Evolutionary conservation across 2,113 vertebrate species (phyloP).

Genomic region (Parotia lawesii): DNA sequence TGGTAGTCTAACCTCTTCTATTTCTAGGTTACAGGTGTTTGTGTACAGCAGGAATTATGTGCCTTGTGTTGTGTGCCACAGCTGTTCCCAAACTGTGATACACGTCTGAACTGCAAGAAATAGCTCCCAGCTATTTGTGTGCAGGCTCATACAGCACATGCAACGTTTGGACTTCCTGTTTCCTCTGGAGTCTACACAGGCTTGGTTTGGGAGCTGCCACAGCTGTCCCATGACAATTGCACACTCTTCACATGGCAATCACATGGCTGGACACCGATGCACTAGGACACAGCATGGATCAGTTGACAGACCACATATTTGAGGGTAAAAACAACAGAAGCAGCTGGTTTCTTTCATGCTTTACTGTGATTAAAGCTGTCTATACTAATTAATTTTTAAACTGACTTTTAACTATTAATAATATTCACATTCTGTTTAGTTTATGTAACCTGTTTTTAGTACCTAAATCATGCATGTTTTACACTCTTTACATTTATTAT

Average conservation of each 20-base stretch:
- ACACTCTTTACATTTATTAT: background rate
- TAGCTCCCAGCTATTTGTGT: background rate
- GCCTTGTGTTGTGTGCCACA: background rate
- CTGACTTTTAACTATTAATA: background rate
- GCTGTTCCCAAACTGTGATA: background rate
- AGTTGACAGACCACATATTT: background rate
- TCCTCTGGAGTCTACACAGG: background rate
- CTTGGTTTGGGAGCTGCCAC: background rate
- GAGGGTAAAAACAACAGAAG: background rate
- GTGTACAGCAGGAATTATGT: background rate
- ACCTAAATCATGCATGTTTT: background rate
- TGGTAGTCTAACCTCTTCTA: background rate
- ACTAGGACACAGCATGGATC: background rate
- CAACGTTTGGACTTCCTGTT: background rate
- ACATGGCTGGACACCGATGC: background rate
- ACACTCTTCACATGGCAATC: fast-evolving
- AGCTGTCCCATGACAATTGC: background rate
- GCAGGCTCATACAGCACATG: background rate
- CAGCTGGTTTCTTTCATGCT: background rate
- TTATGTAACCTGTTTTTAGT: background rate
- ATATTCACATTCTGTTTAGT: background rate
- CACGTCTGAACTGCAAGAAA: background rate
- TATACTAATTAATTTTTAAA: background rate
- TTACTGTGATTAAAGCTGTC: background rate
- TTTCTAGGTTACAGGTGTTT: background rate